Evolutionary conservation across 2,797 vertebrate genomes (phyloP).

Genomic region (Channa striata): DNA sequence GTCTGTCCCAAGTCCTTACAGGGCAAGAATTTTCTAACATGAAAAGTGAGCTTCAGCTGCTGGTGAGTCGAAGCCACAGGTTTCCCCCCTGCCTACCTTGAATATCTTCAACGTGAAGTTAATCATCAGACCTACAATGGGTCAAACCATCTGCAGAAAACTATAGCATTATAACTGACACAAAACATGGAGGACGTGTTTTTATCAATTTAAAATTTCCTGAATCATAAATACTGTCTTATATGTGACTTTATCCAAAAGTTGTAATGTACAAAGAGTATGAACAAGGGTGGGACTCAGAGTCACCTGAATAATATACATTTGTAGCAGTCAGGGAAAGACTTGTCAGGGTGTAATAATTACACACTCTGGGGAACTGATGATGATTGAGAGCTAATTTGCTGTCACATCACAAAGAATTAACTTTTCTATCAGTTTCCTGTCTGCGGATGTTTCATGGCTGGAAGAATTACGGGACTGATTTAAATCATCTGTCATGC

Average conservation of each 20-base stretch:
- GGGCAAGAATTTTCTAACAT: neutral
- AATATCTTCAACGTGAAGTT: neutral
- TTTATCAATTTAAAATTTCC: no score
- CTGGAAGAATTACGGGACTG: constrained; percentile 14
- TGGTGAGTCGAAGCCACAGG: neutral
- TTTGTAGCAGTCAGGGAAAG: constrained; percentile 3
- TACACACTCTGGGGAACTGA: neutral
- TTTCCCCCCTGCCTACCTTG: neutral
- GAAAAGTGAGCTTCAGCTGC: neutral
- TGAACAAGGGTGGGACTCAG: neutral
- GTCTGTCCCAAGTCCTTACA: neutral
- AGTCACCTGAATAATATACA: neutral
- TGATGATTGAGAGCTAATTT: constrained; percentile 20
- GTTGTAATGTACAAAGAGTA: neutral
- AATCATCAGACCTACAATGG: neutral
- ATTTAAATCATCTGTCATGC: constrained; percentile 10
- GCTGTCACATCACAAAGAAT: constrained; percentile 8
- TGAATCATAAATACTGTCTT: no score
- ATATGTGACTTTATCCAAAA: neutral
- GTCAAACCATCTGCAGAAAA: neutral
- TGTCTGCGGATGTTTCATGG: neutral
- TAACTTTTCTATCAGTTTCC: constrained; percentile 7
- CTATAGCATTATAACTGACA: neutral
- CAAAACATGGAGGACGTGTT: no score
- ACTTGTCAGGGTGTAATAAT: constrained; percentile 19